phyloP scores from a whole-genome alignment of 2,113 vertebrate genomes.

The Lepidothrix coronata region DNA sequence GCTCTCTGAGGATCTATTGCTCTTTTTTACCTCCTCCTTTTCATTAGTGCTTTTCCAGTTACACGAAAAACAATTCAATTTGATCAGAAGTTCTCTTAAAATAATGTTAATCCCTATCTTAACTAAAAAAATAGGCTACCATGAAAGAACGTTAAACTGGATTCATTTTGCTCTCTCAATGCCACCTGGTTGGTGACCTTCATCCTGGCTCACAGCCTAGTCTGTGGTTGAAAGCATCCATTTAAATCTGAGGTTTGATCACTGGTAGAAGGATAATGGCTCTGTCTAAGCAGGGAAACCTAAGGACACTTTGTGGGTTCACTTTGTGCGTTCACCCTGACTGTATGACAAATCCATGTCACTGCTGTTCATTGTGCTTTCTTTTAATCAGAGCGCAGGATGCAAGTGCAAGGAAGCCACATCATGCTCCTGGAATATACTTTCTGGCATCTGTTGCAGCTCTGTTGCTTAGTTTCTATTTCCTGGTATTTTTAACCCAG shows the following conservation, averaged over 20 bases:
- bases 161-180: neutral
- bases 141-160: neutral
- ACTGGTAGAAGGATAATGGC: neutral
- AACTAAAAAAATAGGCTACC: neutral
- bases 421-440: neutral
- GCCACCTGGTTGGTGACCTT: neutral
- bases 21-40: slow-evolving; percentile 15
- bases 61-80: neutral
- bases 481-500: neutral
- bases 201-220: neutral
- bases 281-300: neutral
- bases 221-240: neutral
- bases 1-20: slow-evolving; percentile 12
- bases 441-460: neutral
- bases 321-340: neutral
- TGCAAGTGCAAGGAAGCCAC: neutral
- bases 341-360: neutral
- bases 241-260: neutral
- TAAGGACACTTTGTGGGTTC: neutral
- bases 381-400: neutral
- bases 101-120: neutral
- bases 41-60: neutral
- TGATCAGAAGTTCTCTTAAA: neutral
- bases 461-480: neutral
- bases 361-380: neutral